Evolutionary conservation across 2,113 vertebrate species (phyloP).

Genomic region (Tinamus guttatus): DNA sequence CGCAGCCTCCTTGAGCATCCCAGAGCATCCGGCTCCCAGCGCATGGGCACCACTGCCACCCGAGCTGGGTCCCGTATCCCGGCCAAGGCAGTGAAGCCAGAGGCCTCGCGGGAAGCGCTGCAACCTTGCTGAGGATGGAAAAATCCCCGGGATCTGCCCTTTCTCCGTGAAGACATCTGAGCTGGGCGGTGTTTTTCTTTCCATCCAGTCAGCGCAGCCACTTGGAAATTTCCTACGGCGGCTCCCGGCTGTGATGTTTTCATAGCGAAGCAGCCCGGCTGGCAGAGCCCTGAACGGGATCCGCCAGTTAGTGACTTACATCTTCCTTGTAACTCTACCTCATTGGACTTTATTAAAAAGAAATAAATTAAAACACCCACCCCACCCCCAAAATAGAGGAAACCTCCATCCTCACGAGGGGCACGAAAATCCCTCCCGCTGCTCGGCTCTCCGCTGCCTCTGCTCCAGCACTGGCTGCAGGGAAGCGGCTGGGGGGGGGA

Average conservation of each 20-base stretch:
- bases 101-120: background rate
- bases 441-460: background rate
- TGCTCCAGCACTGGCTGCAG: background rate
- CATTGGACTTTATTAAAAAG: conserved; percentile 9
- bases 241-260: conserved; percentile 57
- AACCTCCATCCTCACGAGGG: background rate
- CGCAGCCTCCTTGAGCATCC: background rate
- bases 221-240: conserved; percentile 63
- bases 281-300: conserved; percentile 36
- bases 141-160: conserved; percentile 53
- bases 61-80: accelerated
- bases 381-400: background rate
- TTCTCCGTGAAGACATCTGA: conserved; percentile 57
- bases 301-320: conserved; percentile 62
- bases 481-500: too few relatives aligned
- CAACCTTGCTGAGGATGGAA: conserved; percentile 2
- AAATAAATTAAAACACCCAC: background rate
- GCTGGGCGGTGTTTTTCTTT: conserved; percentile 62
- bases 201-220: conserved; percentile 46
- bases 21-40: too few relatives aligned
- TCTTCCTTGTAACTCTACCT: conserved; percentile 43
- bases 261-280: conserved; percentile 7
- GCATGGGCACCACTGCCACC: too few relatives aligned
- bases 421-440: background rate
- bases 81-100: background rate